Evolutionary conservation across 2,888 invertebrate genomes (phyloP).

Genomic region (Anoplius nigerrimus): DNA sequence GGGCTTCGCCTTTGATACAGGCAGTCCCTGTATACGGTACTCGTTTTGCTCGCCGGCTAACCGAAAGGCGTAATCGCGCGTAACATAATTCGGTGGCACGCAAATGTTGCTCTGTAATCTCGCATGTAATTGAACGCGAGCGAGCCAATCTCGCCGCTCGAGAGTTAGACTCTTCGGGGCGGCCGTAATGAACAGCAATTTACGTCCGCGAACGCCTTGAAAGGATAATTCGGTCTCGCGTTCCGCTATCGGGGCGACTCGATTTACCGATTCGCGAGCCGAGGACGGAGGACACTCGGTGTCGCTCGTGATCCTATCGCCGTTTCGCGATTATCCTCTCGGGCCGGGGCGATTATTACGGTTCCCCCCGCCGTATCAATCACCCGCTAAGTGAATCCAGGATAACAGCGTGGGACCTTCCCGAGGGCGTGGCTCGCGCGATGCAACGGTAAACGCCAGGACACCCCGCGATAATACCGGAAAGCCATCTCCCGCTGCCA

Average conservation of each 20-base stretch:
- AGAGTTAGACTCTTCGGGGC: background rate
- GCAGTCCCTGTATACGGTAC: too few relatives aligned
- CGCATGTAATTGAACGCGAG: slow-evolving; percentile 11
- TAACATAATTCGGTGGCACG: background rate
- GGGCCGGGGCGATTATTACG: slow-evolving; percentile 19
- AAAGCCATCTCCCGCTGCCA: too few relatives aligned
- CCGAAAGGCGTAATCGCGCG: too few relatives aligned
- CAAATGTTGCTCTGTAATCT: slow-evolving; percentile 34
- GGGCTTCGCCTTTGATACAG: too few relatives aligned
- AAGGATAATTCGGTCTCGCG: slow-evolving; percentile 3
- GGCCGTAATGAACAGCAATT: slow-evolving; percentile 27
- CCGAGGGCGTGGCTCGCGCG: too few relatives aligned
- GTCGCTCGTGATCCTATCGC: slow-evolving; percentile 17
- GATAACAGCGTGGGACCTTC: too few relatives aligned
- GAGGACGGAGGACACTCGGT: slow-evolving; percentile 13
- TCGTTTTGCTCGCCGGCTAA: too few relatives aligned
- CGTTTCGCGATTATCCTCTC: slow-evolving; percentile 21
- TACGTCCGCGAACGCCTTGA: slow-evolving; percentile 14
- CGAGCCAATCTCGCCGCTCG: background rate
- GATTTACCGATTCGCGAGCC: slow-evolving; percentile 4
- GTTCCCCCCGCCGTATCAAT: slow-evolving; percentile 25
- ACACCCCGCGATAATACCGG: too few relatives aligned
- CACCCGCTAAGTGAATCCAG: slow-evolving; percentile 2
- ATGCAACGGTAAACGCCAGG: too few relatives aligned
- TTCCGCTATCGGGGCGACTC: slow-evolving; percentile 4